Conservation (phyloP, 2,888 invertebrate genomes). For the Leptinotarsa rubiginosa region DNA sequence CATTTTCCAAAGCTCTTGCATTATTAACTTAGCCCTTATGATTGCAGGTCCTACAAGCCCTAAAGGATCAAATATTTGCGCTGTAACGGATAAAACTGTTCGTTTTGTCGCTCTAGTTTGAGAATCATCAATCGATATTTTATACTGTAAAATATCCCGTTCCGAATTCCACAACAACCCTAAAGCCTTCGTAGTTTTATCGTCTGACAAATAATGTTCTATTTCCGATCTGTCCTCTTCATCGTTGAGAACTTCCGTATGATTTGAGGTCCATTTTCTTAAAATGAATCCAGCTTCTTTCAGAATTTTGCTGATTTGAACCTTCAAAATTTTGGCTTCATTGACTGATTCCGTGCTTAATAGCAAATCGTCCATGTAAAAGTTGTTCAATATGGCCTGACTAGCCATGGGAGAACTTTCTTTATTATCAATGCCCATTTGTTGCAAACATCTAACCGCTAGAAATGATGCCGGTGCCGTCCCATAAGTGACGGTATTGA, state of each 20-base stretch:
- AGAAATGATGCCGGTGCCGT: slow-evolving; percentile 21
- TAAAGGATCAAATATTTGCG: slow-evolving; percentile 28
- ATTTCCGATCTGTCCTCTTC: not conserved
- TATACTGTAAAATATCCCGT: slow-evolving; percentile 23
- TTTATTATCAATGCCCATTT: slow-evolving; percentile 24
- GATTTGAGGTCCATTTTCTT: slow-evolving; percentile 30
- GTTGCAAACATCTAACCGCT: slow-evolving; percentile 29
- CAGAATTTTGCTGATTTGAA: slow-evolving; percentile 12
- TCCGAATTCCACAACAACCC: slow-evolving; percentile 30
- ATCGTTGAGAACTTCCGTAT: slow-evolving; percentile 3
- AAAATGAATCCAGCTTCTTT: slow-evolving; percentile 29
- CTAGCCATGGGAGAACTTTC: slow-evolving; percentile 11
- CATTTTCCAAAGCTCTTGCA: slow-evolving; percentile 24
- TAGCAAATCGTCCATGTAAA: slow-evolving; percentile 41
- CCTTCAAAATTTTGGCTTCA: slow-evolving; percentile 11
- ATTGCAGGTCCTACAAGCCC: slow-evolving; percentile 22
- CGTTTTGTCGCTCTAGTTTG: slow-evolving; percentile 23
- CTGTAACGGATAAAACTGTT: slow-evolving; percentile 11
- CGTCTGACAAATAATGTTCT: slow-evolving; percentile 20
- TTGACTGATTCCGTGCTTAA: slow-evolving; percentile 24
- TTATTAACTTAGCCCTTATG: slow-evolving; percentile 24
- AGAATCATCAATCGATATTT: not conserved
- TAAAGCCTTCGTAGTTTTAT: slow-evolving; percentile 25
- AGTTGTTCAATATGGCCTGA: slow-evolving; percentile 25
- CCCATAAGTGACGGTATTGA: slow-evolving; percentile 35